Evolutionary conservation across 1,140 invertebrate genomes (phyloP).

Genomic region (Leptestheria dahalacensis): DNA sequence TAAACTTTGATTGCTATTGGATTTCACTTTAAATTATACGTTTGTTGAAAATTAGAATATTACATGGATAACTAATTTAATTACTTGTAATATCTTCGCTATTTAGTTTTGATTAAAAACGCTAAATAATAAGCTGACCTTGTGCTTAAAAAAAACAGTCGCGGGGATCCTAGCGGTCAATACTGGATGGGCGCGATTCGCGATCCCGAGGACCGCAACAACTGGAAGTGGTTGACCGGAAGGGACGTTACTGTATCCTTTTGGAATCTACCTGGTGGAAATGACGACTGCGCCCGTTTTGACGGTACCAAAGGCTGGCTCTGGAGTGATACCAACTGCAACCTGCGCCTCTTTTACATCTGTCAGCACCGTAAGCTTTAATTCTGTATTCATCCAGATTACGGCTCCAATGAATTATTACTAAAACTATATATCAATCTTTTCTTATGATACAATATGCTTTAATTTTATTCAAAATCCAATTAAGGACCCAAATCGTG

Average conservation of each 20-base stretch:
- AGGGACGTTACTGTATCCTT: slow-evolving; percentile 79
- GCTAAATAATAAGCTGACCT: too few relatives aligned
- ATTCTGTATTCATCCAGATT: not conserved
- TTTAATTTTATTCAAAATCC: slow-evolving; percentile 16
- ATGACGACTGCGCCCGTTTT: slow-evolving; percentile 73
- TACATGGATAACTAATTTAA: too few relatives aligned
- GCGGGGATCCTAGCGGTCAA: slow-evolving; percentile 75
- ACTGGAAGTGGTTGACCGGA: slow-evolving; percentile 80
- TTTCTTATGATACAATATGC: slow-evolving; percentile 8
- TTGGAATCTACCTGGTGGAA: slow-evolving; percentile 72
- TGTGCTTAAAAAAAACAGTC: slow-evolving; percentile 23
- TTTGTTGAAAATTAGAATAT: not conserved
- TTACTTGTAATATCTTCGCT: not conserved
- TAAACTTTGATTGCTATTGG: too few relatives aligned
- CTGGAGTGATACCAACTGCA: slow-evolving; percentile 85
- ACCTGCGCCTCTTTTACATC: slow-evolving; percentile 70
- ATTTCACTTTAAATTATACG: too few relatives aligned
- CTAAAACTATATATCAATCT: not conserved
- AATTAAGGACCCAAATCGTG: slow-evolving; percentile 78
- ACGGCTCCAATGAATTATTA: too few relatives aligned
- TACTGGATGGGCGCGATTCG: slow-evolving; percentile 88
- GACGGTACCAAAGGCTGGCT: slow-evolving; percentile 87
- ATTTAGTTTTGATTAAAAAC: too few relatives aligned
- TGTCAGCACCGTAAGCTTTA: slow-evolving; percentile 76
- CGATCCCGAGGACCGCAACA: slow-evolving; percentile 55